Base-by-base conservation (phyloP, 2,888 invertebrate genomes). In the Microplitis deprimator region DNA sequence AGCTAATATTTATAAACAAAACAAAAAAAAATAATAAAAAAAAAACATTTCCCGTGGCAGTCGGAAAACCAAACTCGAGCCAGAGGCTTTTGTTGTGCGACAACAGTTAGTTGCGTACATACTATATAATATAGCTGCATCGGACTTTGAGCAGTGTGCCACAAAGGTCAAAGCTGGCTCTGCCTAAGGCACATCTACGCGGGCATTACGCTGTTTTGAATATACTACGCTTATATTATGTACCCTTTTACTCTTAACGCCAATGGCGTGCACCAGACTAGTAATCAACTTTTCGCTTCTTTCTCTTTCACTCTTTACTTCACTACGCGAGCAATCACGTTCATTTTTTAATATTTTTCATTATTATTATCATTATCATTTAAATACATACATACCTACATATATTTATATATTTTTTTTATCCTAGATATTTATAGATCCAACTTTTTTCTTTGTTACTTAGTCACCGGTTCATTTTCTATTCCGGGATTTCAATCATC, bases 101-200 rank as follows among this genome's bases (percentile, higher is more conserved):
- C 84, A 85, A 84, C 82, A 82, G 83, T 84, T 82, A 83, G 82
- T 84, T 80, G 82, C 79, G 76, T 83, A 50, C 50, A 50, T 50
- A 50, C 50, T 50, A 50, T 50, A 85, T 83, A 85, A 84, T 85
- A 85, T 82, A 82, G 84, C 84, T 86, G 85, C 83, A 84, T 81
- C 82, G 83, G 85, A 87, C 87, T 86, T 84, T 84, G 84, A 85
- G 84, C 81, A 77, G 77, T 78, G 77, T 78, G 81, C 82, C 80
- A 85, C 85, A 87, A 86, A 87, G 87, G 85, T 86, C 87, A 87
- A 87, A 87, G 87, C 87, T 80, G 75, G 68, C 17, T 73, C 60
- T 73, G 81, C 82, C 75, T 41, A 79, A 79, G 81, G 81, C 81
- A 79, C 76, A 79, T 59, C 73, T 77, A 62, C 72, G 70, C 72